phyloP scores from a whole-genome alignment of 64 coral and sea anemone species.

The Porites lutea region DNA sequence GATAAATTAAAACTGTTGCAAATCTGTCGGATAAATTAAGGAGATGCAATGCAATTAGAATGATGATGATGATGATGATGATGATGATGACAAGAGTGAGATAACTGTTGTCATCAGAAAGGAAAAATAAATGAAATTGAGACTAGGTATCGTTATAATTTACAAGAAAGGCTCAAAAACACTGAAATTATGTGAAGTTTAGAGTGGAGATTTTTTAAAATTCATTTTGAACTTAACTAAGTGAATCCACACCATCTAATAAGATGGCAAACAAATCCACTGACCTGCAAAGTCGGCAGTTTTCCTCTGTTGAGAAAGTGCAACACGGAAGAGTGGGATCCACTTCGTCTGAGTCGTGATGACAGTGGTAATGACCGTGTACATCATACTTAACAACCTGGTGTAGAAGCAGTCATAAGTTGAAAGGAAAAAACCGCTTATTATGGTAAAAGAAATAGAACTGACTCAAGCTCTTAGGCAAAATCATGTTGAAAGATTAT shows the following conservation, averaged over 20 bases:
- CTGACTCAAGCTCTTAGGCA: too few relatives aligned
- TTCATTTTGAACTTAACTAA: too few relatives aligned
- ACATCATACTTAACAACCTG: slow-evolving; percentile 88
- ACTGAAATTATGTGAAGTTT: too few relatives aligned
- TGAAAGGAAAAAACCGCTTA: background rate
- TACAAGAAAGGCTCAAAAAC: too few relatives aligned
- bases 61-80: too few relatives aligned
- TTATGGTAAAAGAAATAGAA: too few relatives aligned
- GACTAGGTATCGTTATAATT: too few relatives aligned
- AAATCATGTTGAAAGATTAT: too few relatives aligned
- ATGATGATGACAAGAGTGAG: background rate
- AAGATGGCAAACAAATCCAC: background rate
- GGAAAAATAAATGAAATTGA: background rate
- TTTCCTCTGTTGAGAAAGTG: slow-evolving; percentile 61
- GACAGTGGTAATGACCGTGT: slow-evolving; percentile 86
- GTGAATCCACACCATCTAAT: too few relatives aligned
- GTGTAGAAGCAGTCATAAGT: background rate
- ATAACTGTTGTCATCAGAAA: background rate
- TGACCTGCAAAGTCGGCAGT: slow-evolving; percentile 88
- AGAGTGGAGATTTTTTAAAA: too few relatives aligned
- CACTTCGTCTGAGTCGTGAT: slow-evolving; percentile 88
- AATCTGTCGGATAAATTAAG: slow-evolving; percentile 23
- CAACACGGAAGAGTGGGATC: slow-evolving; percentile 72
- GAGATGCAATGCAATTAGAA: too few relatives aligned
- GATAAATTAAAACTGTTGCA: slow-evolving; percentile 77